phyloP scores from a whole-genome alignment of 2,888 invertebrate species.

The Drosophila nigritarsus region DNA sequence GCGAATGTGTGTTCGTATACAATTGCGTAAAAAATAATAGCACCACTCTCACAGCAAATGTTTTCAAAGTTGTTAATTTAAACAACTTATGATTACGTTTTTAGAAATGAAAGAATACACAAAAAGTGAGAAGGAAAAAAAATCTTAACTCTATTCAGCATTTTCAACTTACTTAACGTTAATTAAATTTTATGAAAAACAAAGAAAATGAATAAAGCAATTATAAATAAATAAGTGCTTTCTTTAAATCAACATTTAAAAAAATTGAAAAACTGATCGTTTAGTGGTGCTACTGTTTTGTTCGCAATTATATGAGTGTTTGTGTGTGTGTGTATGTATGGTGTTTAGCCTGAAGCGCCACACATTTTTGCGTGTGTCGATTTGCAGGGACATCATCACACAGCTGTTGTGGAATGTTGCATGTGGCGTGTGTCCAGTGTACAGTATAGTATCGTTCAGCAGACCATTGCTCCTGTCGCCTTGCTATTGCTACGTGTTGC shows the following conservation, averaged over 20 bases:
- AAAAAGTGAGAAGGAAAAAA: not conserved
- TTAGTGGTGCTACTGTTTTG: not conserved
- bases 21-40: not conserved
- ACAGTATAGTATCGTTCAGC: not conserved
- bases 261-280: too few relatives aligned
- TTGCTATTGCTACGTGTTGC: constrained; percentile 48
- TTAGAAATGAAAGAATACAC: not conserved
- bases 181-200: not conserved
- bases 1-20: not conserved
- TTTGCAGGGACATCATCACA: constrained; percentile 26
- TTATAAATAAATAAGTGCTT: not conserved
- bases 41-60: not conserved
- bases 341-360: constrained; percentile 24
- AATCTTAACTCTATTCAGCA: not conserved
- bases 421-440: constrained; percentile 19
- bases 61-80: not conserved
- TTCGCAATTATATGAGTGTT: not conserved
- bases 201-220: not conserved
- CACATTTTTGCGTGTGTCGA: constrained; percentile 46
- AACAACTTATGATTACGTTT: not conserved
- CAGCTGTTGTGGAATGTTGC: constrained; percentile 23
- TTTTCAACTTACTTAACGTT: not conserved
- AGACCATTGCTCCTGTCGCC: constrained; percentile 1
- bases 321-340: constrained; percentile 10
- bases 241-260: too few relatives aligned